Evolutionary conservation across 2,113 vertebrate species (phyloP).

Genomic region (Hyla sarda): DNA sequence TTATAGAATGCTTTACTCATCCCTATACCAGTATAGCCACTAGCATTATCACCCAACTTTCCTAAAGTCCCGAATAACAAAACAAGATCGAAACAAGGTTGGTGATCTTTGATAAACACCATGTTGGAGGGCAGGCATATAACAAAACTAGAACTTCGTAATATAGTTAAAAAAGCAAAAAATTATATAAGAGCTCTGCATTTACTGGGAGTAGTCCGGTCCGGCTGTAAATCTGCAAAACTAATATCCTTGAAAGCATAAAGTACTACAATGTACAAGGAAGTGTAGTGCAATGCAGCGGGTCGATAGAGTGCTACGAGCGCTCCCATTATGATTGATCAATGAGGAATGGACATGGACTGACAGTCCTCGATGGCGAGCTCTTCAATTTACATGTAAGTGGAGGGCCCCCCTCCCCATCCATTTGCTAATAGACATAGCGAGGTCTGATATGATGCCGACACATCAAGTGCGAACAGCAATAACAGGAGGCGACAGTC

Average conservation of each 20-base stretch:
- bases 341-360: conserved; percentile 4
- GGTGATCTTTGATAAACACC: too few species aligned
- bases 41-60: too few species aligned
- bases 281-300: background rate
- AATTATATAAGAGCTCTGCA: background rate
- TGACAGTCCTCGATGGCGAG: conserved; percentile 1
- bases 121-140: too few species aligned
- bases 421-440: conserved; percentile 32
- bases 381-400: conserved; percentile 13
- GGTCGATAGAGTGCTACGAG: conserved; percentile 15
- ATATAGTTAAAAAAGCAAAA: background rate
- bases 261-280: background rate
- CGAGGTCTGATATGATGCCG: background rate
- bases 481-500: conserved; percentile 11
- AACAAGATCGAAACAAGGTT: too few species aligned
- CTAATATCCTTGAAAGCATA: background rate
- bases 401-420: background rate
- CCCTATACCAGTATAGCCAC: too few species aligned
- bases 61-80: too few species aligned
- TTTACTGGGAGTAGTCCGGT: background rate
- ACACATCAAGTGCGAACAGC: background rate
- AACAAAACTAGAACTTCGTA: too few species aligned
- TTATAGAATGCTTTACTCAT: too few species aligned
- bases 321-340: conserved; percentile 15
- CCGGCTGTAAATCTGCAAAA: background rate